Base-by-base conservation (phyloP, 1,140 invertebrate genomes). In the Procambarus virginalis region DNA sequence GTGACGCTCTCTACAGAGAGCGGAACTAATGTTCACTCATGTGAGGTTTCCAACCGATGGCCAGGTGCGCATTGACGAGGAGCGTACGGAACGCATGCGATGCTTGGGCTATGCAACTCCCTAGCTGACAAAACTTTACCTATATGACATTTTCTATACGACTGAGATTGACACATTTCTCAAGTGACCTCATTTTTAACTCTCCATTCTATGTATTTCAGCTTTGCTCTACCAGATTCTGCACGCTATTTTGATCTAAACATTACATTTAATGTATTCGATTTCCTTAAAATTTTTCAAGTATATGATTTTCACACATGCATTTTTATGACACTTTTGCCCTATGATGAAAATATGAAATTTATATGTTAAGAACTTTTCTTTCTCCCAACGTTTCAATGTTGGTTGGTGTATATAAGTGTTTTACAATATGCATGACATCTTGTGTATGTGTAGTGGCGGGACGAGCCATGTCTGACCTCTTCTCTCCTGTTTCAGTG, bases 401-500 rank as follows among this genome's bases (percentile, higher is more conserved):
- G 68, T 34, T 73, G 5, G 8, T 34, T 73, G 68, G 45, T 73
- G n/a, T 73, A 73, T 34, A 73, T 73, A 73, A 73, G 3, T 20
- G 64, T 34, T 34, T 55, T 20, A 73, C n/a, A 14, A 64, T 64
- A 0, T 64, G 60, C 60, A 64, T 20, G 60, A 64, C 4, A 20
- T 14, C 34, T 34, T 73, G 6, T 73, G 2, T 9, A 68, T 68
- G 17, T 34, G 2, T 34, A 20, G 68, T 73, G 68, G 4, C 8
- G 2, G 20, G 68, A 6, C 68, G 68, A n/a, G 34, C 22, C 22
- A 34, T 73, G 22, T 34, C 68, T 73, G n/a, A 73, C 60, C 20
- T 73, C 34, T 73, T 34, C 68, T 73, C 10, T 73, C 34, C n/a
- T 34, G n/a, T 73, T 73, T 73, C 68, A 73, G n/a, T 73, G 68